Evolutionary conservation across 2,113 vertebrate genomes (phyloP), one percentile per base, ranked within the genome.

Genomic region (Pomatorhinus ruficollis): DNA sequence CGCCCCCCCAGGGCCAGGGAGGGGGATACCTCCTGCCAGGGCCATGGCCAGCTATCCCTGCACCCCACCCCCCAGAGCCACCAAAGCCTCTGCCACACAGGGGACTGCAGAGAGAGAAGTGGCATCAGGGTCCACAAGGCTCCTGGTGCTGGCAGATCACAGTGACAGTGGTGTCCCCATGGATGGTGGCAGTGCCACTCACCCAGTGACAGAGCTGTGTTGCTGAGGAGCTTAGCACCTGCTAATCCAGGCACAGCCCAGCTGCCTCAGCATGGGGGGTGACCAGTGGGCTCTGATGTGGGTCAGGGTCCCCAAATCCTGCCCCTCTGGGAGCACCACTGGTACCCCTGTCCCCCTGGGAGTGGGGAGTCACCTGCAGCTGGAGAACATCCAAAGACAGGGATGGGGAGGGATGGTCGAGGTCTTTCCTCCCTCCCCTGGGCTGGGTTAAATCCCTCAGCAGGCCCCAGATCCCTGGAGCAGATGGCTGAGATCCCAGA

Each of bases 1-100:
- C 0, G 2, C 5, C 7, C 42, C 56, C 10, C 39, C 0, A 0
- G 30, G 8, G 71, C 77, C 17, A 0, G 33, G 57, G 27, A 72
- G 68, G 1, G 6, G n/a, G 8, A 47, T 3, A 20, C 22, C 30
- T 11, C 24, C 70, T 0, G 1, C 40, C 39, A 54, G 35, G 39
- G 54, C 66, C 91, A 90, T 93, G 3, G 19, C 33, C 52, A 53
- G 47, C 35, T 85, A 11, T 37, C 50, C n/a, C n/a, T 1, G 2
- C 33, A 20, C 22, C 53, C 20, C 31, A n/a, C n/a, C 30, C 61
- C 22, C 52, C 30, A 0, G 0, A 66, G 71, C 65, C 61, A 35
- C 75, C 1, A 0, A 66, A 71, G 52, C 74, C 20, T 77, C 54
- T 42, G 66, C 40, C 5, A 45, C 19, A 0, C 33, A 17, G 15